Percentiles rank a stretch among this genome's conserved stretches.
phyloP scores from a whole-genome alignment of 1,140 invertebrate genomes.

The Eciton burchellii region DNA sequence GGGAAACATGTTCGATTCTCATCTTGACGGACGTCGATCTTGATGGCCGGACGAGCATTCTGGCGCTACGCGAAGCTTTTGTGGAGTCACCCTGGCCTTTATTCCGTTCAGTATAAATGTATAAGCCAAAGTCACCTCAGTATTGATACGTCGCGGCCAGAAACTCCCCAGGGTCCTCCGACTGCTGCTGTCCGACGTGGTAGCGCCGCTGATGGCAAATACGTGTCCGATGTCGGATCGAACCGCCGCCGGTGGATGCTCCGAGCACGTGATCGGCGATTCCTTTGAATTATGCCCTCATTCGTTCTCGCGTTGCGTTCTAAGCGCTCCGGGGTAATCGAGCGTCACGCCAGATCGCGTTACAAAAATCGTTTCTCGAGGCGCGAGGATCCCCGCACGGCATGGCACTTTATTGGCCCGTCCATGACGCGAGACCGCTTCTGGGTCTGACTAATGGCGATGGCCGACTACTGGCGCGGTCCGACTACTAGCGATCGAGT shows the following conservation, averaged over 20 bases:
- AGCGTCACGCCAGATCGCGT: constrained; percentile 75
- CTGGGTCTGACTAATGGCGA: constrained; percentile 57
- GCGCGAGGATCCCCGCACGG: constrained; percentile 33
- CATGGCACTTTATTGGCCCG: constrained; percentile 52
- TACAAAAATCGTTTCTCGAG: constrained; percentile 74
- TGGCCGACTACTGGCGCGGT: constrained; percentile 53
- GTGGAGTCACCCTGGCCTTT: too few relatives aligned
- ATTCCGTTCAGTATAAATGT: too few relatives aligned
- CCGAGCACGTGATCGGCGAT: constrained; percentile 75
- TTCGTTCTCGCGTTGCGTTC: constrained; percentile 76
- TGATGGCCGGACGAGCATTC: too few relatives aligned
- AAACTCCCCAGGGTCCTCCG: too few relatives aligned
- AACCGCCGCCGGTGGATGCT: neutral
- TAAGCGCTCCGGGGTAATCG: constrained; percentile 69
- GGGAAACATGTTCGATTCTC: too few relatives aligned
- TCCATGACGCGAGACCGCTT: constrained; percentile 52
- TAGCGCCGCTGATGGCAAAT: neutral
- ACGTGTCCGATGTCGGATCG: constrained; percentile 14
- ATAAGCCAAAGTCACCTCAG: too few relatives aligned
- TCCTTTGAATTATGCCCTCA: constrained; percentile 75
- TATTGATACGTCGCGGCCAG: too few relatives aligned
- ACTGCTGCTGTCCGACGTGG: too few relatives aligned
- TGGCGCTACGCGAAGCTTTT: too few relatives aligned
- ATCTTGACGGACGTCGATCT: too few relatives aligned
- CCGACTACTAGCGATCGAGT: constrained; percentile 58